Percentiles rank a stretch among this genome's conserved stretches.
phyloP scores from a whole-genome alignment of 2,888 invertebrate species.

The Sericinus montela region DNA sequence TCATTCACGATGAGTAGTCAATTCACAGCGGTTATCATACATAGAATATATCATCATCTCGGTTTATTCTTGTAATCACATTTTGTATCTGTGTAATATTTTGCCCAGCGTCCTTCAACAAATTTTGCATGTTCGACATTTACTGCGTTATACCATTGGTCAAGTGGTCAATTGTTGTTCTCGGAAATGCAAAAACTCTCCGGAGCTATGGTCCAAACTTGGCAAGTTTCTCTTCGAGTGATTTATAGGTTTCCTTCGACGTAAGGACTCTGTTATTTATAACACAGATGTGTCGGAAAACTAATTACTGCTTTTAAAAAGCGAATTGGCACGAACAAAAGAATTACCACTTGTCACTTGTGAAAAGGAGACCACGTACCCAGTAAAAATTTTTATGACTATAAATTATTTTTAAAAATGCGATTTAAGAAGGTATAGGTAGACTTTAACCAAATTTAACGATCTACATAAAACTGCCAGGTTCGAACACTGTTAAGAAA shows the following conservation, averaged over 20 bases:
- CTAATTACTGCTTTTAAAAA: not conserved
- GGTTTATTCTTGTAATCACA: not conserved
- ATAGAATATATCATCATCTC: conserved; percentile 14
- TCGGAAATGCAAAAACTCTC: conserved; percentile 36
- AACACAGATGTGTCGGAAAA: not conserved
- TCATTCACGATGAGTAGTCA: conserved; percentile 11
- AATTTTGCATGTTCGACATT: not conserved
- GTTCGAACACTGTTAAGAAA: too few relatives aligned
- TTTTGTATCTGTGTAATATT: not conserved
- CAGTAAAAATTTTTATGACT: too few relatives aligned
- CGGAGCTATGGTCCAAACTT: conserved; percentile 27
- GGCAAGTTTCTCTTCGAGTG: conserved; percentile 35
- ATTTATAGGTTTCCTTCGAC: conserved; percentile 40
- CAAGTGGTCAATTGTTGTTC: conserved; percentile 25
- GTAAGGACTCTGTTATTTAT: not conserved
- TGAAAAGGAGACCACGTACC: too few relatives aligned
- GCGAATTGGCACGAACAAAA: too few relatives aligned
- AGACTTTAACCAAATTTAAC: too few relatives aligned
- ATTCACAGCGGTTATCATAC: conserved; percentile 14
- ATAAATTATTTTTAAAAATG: too few relatives aligned
- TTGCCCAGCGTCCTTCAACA: too few relatives aligned
- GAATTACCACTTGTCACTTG: too few relatives aligned
- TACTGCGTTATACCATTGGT: conserved; percentile 8
- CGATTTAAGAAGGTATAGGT: too few relatives aligned
- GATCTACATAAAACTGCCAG: too few relatives aligned